Base-by-base conservation (phyloP, 2,797 vertebrate species). In the Protonibea diacanthus region DNA sequence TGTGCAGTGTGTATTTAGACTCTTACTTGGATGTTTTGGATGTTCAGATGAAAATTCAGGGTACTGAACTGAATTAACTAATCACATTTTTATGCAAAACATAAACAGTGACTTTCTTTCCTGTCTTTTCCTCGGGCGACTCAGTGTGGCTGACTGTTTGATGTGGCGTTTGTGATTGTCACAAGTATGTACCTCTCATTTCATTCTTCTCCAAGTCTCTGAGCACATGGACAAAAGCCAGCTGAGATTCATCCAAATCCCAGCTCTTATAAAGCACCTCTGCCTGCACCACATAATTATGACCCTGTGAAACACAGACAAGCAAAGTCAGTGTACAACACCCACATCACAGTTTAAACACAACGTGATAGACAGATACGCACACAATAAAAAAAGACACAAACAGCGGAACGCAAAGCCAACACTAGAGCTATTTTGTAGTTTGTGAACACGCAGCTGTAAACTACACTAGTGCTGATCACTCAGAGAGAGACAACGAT, bases 241-340 rank as follows among this genome's bases (percentile, higher is more conserved):
- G 40, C 69, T 97, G 93, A 69, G 88, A 95, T 71, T 97, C 95
- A 42, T 95, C 95, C 90, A 98, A 93, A 57, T 93, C 72, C 97
- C 97, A 99, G 83, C 95, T 98, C 65, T 95, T 90, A 83, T 94
- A 66, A 29, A 98, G 86, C 66, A 99, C 95, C 69, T 95, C 82
- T 20, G 95, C 96, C 88, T 97, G 95, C 88, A 98, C 89, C 71
- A 97, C 86, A 56, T 97, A 98, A 82, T 95, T 97, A 86, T 96
- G 95, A 80, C 68, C 51, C 97, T 98, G 90, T 74, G 83, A 91
- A 94, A 87, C 61, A 88, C 33, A 85, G 29, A 78, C 14, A 57
- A 71, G 45, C 29, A 58, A 73, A 45, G 66, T 67, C 68, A 61
- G 51, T 23, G 70, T 49, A 58, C 21, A 71, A 85, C 53, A 65